Conservation (phyloP, 2,797 vertebrate species). For the Nannoperca australis region DNA sequence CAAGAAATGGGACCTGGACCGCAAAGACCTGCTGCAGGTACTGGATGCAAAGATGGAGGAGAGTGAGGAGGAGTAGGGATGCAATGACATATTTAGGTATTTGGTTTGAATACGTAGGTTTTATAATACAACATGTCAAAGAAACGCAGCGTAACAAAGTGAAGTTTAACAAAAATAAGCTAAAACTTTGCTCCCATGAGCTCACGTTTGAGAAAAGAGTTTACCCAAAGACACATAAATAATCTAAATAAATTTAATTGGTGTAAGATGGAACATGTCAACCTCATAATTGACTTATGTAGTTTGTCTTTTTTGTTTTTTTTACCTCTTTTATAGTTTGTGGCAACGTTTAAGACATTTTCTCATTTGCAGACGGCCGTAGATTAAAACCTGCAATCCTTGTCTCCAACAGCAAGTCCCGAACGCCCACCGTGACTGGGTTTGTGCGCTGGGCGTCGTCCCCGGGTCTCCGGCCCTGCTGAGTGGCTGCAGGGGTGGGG, state of each 20-base stretch:
- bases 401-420: slow-evolving; percentile 92
- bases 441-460: slow-evolving; percentile 93
- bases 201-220: too few species aligned
- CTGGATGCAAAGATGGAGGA: background rate
- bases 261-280: too few species aligned
- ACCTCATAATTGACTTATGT: too few species aligned
- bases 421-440: slow-evolving; percentile 97
- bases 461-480: slow-evolving; percentile 89
- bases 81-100: background rate
- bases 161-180: too few species aligned
- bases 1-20: slow-evolving; percentile 97
- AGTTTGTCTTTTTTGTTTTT: background rate
- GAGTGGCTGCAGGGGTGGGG: slow-evolving; percentile 95
- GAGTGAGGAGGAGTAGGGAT: background rate
- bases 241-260: too few species aligned
- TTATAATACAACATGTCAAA: too few species aligned
- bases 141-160: too few species aligned
- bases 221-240: background rate
- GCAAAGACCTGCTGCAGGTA: slow-evolving; percentile 97
- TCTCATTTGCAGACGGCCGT: background rate
- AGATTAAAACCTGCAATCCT: background rate
- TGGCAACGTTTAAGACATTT: background rate
- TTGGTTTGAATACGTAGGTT: background rate
- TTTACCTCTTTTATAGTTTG: too few species aligned
- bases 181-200: too few species aligned